These are phyloP conservation scores for Cataglyphis cursor DNA, from an alignment of 2,888 invertebrate species.

Conservation along the genomic window DNA sequence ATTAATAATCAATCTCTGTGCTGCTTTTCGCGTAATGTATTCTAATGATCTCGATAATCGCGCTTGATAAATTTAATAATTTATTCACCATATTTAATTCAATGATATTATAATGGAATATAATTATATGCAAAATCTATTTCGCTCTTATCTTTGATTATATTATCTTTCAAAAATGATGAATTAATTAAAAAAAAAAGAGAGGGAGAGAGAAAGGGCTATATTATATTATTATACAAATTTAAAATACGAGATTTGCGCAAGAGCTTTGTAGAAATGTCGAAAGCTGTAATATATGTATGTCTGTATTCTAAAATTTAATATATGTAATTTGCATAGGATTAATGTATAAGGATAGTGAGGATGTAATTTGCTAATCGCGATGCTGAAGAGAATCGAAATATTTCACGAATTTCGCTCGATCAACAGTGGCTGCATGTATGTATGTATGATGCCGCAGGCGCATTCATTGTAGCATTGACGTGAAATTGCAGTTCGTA, in stretches of 20 bases:
- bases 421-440: not conserved
- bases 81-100: conserved; percentile 2
- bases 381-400: conserved; percentile 19
- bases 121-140: not conserved
- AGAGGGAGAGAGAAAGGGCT: not conserved
- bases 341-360: conserved; percentile 27
- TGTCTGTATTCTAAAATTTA: not conserved
- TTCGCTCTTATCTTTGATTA: not conserved
- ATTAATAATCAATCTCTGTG: conserved; percentile 12
- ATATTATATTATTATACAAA: not conserved
- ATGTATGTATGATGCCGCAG: conserved; percentile 28
- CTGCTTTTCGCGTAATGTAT: not conserved
- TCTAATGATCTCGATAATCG: not conserved
- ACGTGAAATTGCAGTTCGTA: conserved; percentile 50
- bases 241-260: not conserved
- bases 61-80: not conserved
- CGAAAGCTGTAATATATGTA: not conserved
- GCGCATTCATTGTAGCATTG: conserved; percentile 43
- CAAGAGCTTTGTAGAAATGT: not conserved
- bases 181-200: not conserved
- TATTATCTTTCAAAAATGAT: not conserved
- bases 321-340: not conserved
- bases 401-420: conserved; percentile 45
- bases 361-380: conserved; percentile 40
- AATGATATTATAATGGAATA: not conserved